These are phyloP conservation scores for Synergus itoensis DNA, from an alignment of 2,888 invertebrate genomes.

Conservation along the genomic window DNA sequence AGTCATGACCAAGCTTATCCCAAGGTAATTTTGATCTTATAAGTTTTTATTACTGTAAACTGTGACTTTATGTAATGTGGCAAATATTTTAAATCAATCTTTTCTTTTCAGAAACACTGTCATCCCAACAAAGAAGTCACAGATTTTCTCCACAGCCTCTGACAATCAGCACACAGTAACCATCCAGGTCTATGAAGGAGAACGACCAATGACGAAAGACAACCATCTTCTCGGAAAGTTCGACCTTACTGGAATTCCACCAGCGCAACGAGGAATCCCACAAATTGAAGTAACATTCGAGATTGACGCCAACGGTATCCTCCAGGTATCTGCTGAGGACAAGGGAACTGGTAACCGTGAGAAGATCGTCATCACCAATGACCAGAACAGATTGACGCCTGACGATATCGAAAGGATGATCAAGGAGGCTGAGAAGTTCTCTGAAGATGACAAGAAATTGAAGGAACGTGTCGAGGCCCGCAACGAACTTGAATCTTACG, in stretches of 20 bases:
- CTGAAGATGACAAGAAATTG: conserved; percentile 98
- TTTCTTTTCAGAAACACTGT: conserved; percentile 89
- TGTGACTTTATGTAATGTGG: not conserved
- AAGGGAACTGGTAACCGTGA: conserved; percentile 99
- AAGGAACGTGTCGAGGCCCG: conserved; percentile 97
- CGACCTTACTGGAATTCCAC: conserved; percentile 97
- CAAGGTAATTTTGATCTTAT: conserved; percentile 75
- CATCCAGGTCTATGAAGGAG: conserved; percentile 98
- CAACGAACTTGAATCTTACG: conserved; percentile 98
- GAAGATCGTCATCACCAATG: conserved; percentile 99
- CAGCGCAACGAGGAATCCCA: conserved; percentile 95
- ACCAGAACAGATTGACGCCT: conserved; percentile 97
- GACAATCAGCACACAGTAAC: conserved; percentile 99
- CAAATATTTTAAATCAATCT: conserved; percentile 19
- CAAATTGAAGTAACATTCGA: conserved; percentile 97
- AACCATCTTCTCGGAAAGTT: conserved; percentile 99
- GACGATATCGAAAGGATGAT: conserved; percentile 99
- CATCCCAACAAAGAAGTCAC: conserved; percentile 99
- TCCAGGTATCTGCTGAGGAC: conserved; percentile 98
- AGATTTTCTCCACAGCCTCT: conserved; percentile 99
- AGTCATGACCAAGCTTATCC: conserved; percentile 99
- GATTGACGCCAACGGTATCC: conserved; percentile 96
- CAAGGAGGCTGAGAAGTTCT: conserved; percentile 99
- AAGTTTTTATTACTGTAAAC: not conserved
- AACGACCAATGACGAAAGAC: conserved; percentile 99